Evolutionary conservation across 2,113 vertebrate genomes (phyloP).

Genomic region (Perca flavescens): DNA sequence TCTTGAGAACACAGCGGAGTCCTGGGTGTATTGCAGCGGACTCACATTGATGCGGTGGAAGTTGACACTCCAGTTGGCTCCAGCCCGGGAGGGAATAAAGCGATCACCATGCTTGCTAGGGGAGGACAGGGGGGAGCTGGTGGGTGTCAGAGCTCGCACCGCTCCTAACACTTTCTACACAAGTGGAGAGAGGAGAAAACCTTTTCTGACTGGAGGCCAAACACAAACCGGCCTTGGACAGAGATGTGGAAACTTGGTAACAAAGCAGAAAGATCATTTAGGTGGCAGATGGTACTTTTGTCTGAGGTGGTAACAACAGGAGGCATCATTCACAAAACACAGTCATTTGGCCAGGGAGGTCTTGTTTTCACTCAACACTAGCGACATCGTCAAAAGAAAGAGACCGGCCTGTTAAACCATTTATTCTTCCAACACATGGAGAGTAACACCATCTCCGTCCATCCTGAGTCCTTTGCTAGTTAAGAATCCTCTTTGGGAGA

Average conservation of each 20-base stretch:
- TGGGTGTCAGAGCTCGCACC: constrained; percentile 91
- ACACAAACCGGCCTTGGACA: constrained; percentile 46
- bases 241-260: constrained; percentile 48
- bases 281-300: constrained; percentile 69
- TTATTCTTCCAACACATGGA: constrained; percentile 36
- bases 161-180: constrained; percentile 86
- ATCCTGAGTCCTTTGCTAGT: neutral
- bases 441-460: constrained; percentile 12
- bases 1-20: constrained; percentile 21
- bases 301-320: constrained; percentile 59
- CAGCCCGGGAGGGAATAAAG: constrained; percentile 97
- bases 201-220: constrained; percentile 48
- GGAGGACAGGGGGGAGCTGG: constrained; percentile 95
- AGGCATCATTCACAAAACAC: constrained; percentile 57
- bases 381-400: constrained; percentile 47
- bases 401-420: constrained; percentile 23
- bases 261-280: constrained; percentile 45
- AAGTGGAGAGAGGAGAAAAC: constrained; percentile 34
- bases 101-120: constrained; percentile 97
- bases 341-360: constrained; percentile 57
- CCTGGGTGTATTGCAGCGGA: constrained; percentile 25
- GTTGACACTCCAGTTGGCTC: constrained; percentile 98
- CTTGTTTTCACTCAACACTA: constrained; percentile 57
- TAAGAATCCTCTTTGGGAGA: constrained; percentile 17
- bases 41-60: constrained; percentile 98